Evolutionary conservation across 2,113 vertebrate species (phyloP), one percentile per base, ranked within the genome.

Genomic region (Poeciliopsis prolifica): DNA sequence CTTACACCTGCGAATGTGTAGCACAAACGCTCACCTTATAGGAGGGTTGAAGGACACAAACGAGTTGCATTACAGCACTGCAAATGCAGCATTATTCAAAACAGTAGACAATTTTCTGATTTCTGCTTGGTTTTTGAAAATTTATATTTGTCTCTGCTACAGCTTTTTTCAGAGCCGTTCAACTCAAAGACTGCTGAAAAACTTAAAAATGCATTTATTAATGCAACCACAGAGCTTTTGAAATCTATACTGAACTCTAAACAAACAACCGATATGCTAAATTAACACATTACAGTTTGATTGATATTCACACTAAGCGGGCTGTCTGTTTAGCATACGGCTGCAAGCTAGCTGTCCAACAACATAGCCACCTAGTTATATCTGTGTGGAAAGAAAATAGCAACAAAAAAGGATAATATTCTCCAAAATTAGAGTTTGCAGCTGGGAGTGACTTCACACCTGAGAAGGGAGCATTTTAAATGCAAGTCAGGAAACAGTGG

Each of bases 1-100:
- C 28, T 65, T 63, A 77, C 62, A 58, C 51, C 24, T 58, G 10
- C n/a, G 51, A 24, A 54, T 54, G 51, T 48, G 73, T 13, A 67
- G 28, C 28, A 67, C 42, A 54, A 33, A 68, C 51, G 70, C 58
- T 63, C 70, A 76, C 68, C 73, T 60, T 37, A 58, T 70, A 73
- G 42, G 54, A 44, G 68, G 6, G 51, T 66, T 26, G 15, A 64
- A 31, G 19, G 19, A 13, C 63, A 29, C 28, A 17, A n/a, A 37
- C 30, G 61, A 29, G 68, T 33, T 19, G 51, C 51, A 58, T n/a
- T 10, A 58, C 9, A n/a, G 22, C 51, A 58, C 22, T n/a, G 51
- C 22, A 58, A 11, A 22, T 7, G 3, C 22, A 58, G 24, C 24
- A 58, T 58, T n/a, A 58, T n/a, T 58, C 24, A 58, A 58, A 22